These are phyloP conservation scores for Stichodactyla helianthus DNA, from an alignment of 64 coral and sea anemone species.

Conservation along the genomic window DNA sequence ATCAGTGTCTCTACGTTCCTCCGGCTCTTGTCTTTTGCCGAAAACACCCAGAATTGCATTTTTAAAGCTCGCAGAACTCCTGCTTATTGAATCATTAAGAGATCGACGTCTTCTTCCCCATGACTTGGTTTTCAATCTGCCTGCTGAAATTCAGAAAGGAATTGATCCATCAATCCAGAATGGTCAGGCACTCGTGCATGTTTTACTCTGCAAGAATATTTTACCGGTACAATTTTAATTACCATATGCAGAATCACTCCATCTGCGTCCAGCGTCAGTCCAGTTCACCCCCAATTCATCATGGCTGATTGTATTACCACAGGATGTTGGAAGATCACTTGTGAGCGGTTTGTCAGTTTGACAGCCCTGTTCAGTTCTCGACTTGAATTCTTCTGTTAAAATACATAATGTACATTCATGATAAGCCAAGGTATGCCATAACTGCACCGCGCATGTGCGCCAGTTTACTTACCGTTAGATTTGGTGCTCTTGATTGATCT, in stretches of 20 bases:
- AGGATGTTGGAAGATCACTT: background rate
- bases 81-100: background rate
- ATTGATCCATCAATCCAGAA: too few relatives aligned
- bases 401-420: too few relatives aligned
- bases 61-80: background rate
- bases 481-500: background rate
- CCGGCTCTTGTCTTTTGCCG: background rate
- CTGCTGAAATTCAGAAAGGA: background rate
- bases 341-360: background rate
- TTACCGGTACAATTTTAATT: background rate
- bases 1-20: background rate
- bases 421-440: too few relatives aligned
- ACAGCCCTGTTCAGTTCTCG: background rate
- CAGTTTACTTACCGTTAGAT: background rate
- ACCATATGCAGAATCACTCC: conserved; percentile 1
- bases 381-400: background rate
- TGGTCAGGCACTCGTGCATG: too few relatives aligned
- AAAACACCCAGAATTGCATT: background rate
- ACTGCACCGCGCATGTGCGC: too few relatives aligned
- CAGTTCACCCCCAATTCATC: background rate
- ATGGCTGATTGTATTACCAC: background rate
- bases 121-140: background rate
- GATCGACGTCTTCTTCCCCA: background rate
- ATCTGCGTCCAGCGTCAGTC: background rate
- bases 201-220: too few relatives aligned